Base-by-base conservation (phyloP, 2,888 invertebrate species). In the Ormyrus nitidulus region DNA sequence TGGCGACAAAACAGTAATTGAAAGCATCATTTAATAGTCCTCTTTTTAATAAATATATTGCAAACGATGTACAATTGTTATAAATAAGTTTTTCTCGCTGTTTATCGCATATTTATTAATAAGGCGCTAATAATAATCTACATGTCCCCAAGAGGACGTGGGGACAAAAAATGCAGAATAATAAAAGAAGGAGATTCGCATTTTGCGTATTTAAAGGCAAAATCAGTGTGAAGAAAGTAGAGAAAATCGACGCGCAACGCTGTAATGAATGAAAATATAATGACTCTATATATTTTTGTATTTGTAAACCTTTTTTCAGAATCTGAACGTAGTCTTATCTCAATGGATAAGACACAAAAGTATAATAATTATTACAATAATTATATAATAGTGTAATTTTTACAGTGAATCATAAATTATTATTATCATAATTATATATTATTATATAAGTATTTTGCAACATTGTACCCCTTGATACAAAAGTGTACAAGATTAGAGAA, bases 11-110 rank as follows among this genome's bases (percentile, higher is more conserved):
- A 85, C 83, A 0, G n/a, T 74, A 51, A 61, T 48, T 13, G 0
- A 44, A 59, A 48, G 53, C 46, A 10, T 49, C 34, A 56, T 70
- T 56, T 19, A 62, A 84, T 85, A 87, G 84, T 86, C 83, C 83
- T 85, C 81, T 82, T 83, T 86, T 88, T 85, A 89, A 88, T 89
- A 88, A 88, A 89, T 88, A 89, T 84, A 68, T 72, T 83, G 86
- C 86, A 85, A 89, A 85, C 85, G 86, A 87, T 87, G 84, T 86
- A 86, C 86, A 86, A 87, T 81, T 84, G 85, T 85, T 85, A 88
- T 87, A 88, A 88, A 88, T 87, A 88, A 86, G 83, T 84, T 84
- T 83, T 62, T 61, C 34, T 66, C 49, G 46, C 56, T 53, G 48
- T 71, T 49, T 48, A 49, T 58, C 56, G 49, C 10, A 66, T 53